phyloP scores from a whole-genome alignment of 2,797 vertebrate genomes.

The Gymnopithys bicolor region DNA sequence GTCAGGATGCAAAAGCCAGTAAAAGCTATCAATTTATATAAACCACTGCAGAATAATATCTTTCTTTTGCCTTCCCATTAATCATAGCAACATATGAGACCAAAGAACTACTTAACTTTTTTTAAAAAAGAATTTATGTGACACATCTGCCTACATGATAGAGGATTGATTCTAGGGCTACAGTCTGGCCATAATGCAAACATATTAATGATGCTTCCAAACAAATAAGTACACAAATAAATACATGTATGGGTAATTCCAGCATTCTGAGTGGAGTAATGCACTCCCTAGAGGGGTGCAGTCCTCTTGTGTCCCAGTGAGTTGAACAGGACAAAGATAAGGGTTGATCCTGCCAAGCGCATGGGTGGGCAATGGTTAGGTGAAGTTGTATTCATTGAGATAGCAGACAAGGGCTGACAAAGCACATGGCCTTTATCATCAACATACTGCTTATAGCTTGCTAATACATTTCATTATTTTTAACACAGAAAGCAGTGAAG shows the following conservation, averaged over 20 bases:
- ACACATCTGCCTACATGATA: fast-evolving
- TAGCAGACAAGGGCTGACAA: fast-evolving
- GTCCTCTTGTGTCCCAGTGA: neutral
- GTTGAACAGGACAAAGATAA: neutral
- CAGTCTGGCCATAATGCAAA: neutral
- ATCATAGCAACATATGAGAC: neutral
- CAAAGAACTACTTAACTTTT: neutral
- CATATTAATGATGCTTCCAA: neutral
- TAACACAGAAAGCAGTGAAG: neutral
- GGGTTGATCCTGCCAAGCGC: fast-evolving
- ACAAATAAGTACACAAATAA: neutral
- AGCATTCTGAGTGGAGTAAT: neutral
- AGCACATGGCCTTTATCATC: neutral
- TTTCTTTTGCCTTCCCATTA: neutral
- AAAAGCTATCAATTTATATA: neutral
- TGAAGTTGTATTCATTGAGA: neutral
- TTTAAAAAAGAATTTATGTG: neutral
- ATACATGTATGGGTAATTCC: neutral
- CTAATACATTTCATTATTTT: neutral
- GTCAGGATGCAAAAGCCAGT: neutral
- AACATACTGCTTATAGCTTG: neutral
- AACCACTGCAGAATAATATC: neutral
- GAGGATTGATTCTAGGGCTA: neutral
- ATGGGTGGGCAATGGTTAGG: neutral
- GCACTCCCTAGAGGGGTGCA: neutral